These are phyloP conservation scores for Chiridota heheva DNA, from an alignment of 35 echinoderm and acorn worm species.

Conservation along the genomic window DNA sequence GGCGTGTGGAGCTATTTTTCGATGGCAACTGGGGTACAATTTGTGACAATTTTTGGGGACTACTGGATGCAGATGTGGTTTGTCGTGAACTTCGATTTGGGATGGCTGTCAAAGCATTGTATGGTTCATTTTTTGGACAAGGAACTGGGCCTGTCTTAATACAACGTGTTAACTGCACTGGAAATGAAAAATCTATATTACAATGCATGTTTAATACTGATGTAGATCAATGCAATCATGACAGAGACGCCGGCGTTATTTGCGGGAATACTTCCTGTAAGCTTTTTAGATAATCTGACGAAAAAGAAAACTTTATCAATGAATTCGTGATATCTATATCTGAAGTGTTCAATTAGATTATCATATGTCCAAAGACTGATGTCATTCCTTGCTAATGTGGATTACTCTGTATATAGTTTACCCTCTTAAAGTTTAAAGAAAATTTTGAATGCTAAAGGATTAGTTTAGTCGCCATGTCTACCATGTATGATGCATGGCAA, in stretches of 20 bases:
- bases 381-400: too few relatives aligned
- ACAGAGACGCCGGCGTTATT: too few relatives aligned
- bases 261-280: neutral
- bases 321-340: neutral
- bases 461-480: too few relatives aligned
- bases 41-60: slow-evolving; percentile 23
- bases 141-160: slow-evolving; percentile 2
- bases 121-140: neutral
- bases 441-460: too few relatives aligned
- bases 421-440: too few relatives aligned
- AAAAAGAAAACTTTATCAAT: neutral
- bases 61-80: slow-evolving; percentile 21
- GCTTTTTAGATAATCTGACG: neutral
- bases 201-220: neutral
- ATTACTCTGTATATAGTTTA: too few relatives aligned
- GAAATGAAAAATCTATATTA: neutral
- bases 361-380: neutral
- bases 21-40: slow-evolving; percentile 9
- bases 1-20: slow-evolving; percentile 23
- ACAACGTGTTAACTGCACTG: slow-evolving; percentile 7
- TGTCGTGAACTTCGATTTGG: slow-evolving; percentile 23
- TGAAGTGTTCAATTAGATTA: neutral
- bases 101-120: neutral
- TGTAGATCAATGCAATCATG: too few relatives aligned
- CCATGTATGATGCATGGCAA: too few relatives aligned